phyloP scores from a whole-genome alignment of 2,888 invertebrate genomes.

The Periphyllus acericola region DNA sequence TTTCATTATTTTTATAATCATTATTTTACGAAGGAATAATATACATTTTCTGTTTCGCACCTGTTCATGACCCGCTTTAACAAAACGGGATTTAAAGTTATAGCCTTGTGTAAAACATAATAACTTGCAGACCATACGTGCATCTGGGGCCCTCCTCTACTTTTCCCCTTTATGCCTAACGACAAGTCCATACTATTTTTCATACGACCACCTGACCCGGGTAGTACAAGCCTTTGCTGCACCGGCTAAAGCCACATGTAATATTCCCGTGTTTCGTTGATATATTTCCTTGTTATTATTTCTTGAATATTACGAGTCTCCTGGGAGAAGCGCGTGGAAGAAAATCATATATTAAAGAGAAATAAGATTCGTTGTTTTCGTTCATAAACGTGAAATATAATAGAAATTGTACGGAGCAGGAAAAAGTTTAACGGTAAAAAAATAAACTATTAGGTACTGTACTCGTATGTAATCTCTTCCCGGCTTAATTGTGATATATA shows the following conservation, averaged over 20 bases:
- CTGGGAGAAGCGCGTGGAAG: not conserved
- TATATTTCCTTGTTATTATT: constrained; percentile 49
- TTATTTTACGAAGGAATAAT: constrained; percentile 50
- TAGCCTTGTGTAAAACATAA: constrained; percentile 55
- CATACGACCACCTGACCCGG: constrained; percentile 42
- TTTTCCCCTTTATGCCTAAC: constrained; percentile 27
- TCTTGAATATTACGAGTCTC: constrained; percentile 47
- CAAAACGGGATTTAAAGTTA: constrained; percentile 58
- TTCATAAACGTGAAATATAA: not conserved
- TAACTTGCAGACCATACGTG: constrained; percentile 52
- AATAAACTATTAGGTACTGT: not conserved
- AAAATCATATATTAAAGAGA: constrained; percentile 23
- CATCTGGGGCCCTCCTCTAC: constrained; percentile 36
- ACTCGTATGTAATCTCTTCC: not conserved
- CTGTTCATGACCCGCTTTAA: constrained; percentile 51
- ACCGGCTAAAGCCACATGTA: constrained; percentile 32
- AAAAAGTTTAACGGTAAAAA: not conserved
- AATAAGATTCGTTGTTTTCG: not conserved
- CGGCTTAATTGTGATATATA: not conserved
- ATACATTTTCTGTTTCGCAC: constrained; percentile 52
- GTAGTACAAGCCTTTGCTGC: constrained; percentile 1
- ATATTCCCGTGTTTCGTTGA: constrained; percentile 27
- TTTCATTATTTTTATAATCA: constrained; percentile 40
- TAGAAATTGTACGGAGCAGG: not conserved
- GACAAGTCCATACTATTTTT: constrained; percentile 57